Conservation (phyloP, 2,888 invertebrate species). For the Calliopum simillimum region DNA sequence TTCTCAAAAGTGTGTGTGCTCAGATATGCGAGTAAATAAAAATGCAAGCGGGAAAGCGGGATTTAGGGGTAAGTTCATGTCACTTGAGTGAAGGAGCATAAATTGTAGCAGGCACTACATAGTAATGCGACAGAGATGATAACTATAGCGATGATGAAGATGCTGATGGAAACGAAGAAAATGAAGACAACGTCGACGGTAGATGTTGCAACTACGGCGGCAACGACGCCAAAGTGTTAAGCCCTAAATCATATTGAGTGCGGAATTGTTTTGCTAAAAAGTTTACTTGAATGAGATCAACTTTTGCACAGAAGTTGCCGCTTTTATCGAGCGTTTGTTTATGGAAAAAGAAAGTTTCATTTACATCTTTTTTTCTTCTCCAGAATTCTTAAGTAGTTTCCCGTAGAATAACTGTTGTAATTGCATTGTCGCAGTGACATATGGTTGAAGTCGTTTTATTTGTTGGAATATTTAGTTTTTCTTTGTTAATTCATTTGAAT, state of each 20-base stretch:
- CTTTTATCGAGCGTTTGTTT: neutral
- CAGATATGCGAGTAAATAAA: neutral
- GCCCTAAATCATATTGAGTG: conserved; percentile 18
- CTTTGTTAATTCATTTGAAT: too few species aligned
- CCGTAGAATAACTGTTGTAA: too few species aligned
- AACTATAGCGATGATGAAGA: neutral
- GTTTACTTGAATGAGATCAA: conserved; percentile 7
- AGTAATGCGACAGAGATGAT: neutral
- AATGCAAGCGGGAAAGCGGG: neutral
- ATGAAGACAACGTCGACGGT: neutral
- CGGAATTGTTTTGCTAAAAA: conserved; percentile 20
- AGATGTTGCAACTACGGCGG: too few species aligned
- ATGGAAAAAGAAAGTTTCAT: neutral
- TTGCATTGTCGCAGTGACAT: too few species aligned
- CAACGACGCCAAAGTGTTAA: neutral
- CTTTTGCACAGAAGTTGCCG: neutral
- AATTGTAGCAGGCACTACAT: neutral
- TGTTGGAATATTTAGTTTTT: too few species aligned
- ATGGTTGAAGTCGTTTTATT: too few species aligned
- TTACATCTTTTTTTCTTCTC: too few species aligned
- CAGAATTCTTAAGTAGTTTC: too few species aligned
- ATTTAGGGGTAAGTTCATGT: neutral
- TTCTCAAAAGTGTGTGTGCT: neutral
- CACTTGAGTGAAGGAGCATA: neutral
- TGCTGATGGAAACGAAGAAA: neutral